A percentile compares a stretch with the other conserved stretches of the same genome.
Conservation (phyloP, 2,888 invertebrate species). For the Drosophila anomelani region DNA sequence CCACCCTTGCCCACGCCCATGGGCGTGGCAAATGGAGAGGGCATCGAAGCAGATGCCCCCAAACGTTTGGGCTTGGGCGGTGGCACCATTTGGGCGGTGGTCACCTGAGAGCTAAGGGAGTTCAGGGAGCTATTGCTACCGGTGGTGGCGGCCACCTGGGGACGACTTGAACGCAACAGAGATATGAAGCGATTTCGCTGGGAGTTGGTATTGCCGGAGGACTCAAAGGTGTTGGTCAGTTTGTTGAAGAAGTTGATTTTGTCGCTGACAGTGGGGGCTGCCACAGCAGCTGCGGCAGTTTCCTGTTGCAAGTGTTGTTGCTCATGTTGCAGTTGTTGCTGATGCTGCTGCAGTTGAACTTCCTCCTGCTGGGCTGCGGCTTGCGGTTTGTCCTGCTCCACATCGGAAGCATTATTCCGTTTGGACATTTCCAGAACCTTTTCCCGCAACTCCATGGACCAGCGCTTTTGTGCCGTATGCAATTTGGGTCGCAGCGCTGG, state of each 20-base stretch:
- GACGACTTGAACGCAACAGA: slow-evolving; percentile 60
- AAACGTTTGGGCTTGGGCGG: slow-evolving; percentile 72
- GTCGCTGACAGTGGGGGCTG: slow-evolving; percentile 59
- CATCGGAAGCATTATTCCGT: slow-evolving; percentile 60
- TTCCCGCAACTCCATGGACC: slow-evolving; percentile 72
- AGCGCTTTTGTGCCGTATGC: slow-evolving; percentile 66
- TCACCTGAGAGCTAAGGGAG: slow-evolving; percentile 23
- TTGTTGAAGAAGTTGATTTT: slow-evolving; percentile 75
- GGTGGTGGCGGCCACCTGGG: slow-evolving; percentile 48
- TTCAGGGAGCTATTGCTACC: slow-evolving; percentile 26
- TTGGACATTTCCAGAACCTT: slow-evolving; percentile 72
- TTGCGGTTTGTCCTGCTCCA: slow-evolving; percentile 22
- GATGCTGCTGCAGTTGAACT: slow-evolving; percentile 5
- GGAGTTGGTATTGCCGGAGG: slow-evolving; percentile 33
- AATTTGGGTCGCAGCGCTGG: slow-evolving; percentile 62
- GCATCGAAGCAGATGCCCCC: slow-evolving; percentile 27
- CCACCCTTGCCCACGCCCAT: slow-evolving; percentile 31
- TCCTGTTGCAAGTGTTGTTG: slow-evolving; percentile 29
- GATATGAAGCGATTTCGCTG: slow-evolving; percentile 61
- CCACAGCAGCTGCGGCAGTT: slow-evolving; percentile 8
- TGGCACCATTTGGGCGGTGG: slow-evolving; percentile 44
- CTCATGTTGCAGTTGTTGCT: slow-evolving; percentile 1
- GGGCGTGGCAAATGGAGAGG: slow-evolving; percentile 53
- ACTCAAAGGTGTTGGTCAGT: slow-evolving; percentile 68
- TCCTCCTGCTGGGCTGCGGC: slow-evolving; percentile 1